Conservation (phyloP, 2,113 vertebrate species). For the Bettongia penicillata region DNA sequence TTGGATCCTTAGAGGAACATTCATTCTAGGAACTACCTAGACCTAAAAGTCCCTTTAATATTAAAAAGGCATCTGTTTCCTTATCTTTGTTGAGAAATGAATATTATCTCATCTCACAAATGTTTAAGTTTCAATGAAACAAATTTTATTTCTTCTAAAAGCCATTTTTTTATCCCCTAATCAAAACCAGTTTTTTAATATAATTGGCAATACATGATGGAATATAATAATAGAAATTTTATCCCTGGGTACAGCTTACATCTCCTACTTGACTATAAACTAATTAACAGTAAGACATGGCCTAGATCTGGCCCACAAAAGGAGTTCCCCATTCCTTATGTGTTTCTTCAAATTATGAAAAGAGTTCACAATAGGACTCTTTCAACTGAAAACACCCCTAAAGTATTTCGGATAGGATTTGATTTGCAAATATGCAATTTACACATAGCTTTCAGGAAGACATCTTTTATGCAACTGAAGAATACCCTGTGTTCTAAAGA, state of each 20-base stretch:
- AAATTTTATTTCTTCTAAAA: background rate
- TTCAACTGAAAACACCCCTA: background rate
- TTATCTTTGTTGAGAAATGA: background rate
- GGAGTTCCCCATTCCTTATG: background rate
- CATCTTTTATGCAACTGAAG: background rate
- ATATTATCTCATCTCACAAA: background rate
- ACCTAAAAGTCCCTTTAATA: background rate
- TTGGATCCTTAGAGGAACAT: background rate
- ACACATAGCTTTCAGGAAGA: background rate
- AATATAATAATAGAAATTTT: background rate
- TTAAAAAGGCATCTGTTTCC: background rate
- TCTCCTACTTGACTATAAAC: background rate
- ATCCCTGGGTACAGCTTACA: background rate
- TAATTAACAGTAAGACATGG: background rate
- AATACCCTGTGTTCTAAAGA: background rate
- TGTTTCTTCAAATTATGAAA: background rate
- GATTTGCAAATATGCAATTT: background rate
- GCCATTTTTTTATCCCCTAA: background rate
- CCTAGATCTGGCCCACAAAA: background rate
- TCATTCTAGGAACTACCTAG: background rate
- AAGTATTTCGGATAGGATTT: background rate
- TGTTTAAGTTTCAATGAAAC: background rate
- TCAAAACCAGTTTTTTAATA: background rate
- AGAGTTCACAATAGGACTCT: background rate
- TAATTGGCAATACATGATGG: background rate